A percentile compares a stretch with the other conserved stretches of the same genome.
Evolutionary conservation across 2,888 invertebrate genomes (phyloP).

Genomic region (Macrosoma leucophasiata): DNA sequence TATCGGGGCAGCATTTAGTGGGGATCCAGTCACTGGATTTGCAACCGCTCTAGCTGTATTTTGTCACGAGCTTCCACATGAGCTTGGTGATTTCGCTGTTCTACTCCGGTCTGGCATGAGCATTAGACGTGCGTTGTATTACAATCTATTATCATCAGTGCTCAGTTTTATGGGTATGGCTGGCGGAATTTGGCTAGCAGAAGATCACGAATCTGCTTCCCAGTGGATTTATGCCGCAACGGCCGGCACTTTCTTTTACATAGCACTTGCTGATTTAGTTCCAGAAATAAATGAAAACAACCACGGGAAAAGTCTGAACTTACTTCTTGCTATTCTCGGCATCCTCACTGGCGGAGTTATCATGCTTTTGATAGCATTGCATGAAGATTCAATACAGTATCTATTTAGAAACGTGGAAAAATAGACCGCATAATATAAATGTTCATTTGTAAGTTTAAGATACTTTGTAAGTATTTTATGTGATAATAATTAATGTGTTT

Average conservation of each 20-base stretch:
- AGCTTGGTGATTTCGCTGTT: slow-evolving; percentile 88
- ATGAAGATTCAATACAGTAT: slow-evolving; percentile 78
- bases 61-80: slow-evolving; percentile 88
- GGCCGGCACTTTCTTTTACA: slow-evolving; percentile 88
- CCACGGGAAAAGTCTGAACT: slow-evolving; percentile 67
- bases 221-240: slow-evolving; percentile 88
- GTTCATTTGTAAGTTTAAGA: too few species aligned
- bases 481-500: slow-evolving; percentile 32
- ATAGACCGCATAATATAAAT: slow-evolving; percentile 29
- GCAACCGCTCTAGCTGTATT: slow-evolving; percentile 87
- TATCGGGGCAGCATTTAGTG: slow-evolving; percentile 86
- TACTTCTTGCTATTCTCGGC: slow-evolving; percentile 79
- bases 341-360: slow-evolving; percentile 81
- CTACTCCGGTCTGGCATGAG: slow-evolving; percentile 85
- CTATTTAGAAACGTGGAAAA: slow-evolving; percentile 64
- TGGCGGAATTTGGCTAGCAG: slow-evolving; percentile 81
- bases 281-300: slow-evolving; percentile 76
- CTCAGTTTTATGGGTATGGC: slow-evolving; percentile 86
- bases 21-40: slow-evolving; percentile 82
- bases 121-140: slow-evolving; percentile 80
- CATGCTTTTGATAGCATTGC: slow-evolving; percentile 84
- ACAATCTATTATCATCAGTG: slow-evolving; percentile 84
- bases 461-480: slow-evolving; percentile 25
- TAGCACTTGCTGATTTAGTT: slow-evolving; percentile 86
- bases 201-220: slow-evolving; percentile 80